Evolutionary conservation across 2,888 invertebrate species (phyloP), one percentile per base, ranked within the genome.

Genomic region (Scaptomyza cyrtandrae): DNA sequence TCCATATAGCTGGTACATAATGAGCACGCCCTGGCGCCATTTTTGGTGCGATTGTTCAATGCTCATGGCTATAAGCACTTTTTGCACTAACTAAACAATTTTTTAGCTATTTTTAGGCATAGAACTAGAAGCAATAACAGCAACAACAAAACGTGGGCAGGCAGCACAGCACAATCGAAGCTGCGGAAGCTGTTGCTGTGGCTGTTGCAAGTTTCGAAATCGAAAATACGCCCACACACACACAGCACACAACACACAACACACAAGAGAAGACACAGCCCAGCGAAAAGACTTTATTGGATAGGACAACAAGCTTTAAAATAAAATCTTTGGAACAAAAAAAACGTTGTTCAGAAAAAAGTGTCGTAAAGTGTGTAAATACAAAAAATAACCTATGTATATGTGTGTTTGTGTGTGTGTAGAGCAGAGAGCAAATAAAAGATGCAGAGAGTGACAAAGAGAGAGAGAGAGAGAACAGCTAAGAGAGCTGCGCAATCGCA

Each of bases 1-100:
- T 37, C 3, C 35, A 35, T 37, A 48, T 48, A 48, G 54, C 71
- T 61, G 80, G 64, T 50, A 37, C 64, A 76, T 86, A 83, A 83
- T 83, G 84, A 88, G 83, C 86, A 83, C 83, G 88, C 84, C 83
- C 88, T 83, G 88, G 88, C 83, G 88, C 88, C 88, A 88, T 88
- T 83, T 83, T 83, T 88, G 83, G 82, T 77, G 59, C 39, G 49
- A 41, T 66, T 57, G 54, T 66, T 58, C 46, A 69, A 65, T 59
- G 46, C 52, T 10, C 52, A 61, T 66, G 54, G 56, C 75, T 48
- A 39, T 45, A 58, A 60, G 64, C 53, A 67, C 66, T 85, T 81
- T 35, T 35, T 35, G 35, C 39, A 14, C 41, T 16, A 16, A 55
- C 56, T 54, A 63, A 69, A 56, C 64, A 60, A 60, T 62, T 75